Evolutionary conservation across 2,888 invertebrate genomes (phyloP), one percentile per base, ranked within the genome.

Genomic region (Acanthopleura granulata): DNA sequence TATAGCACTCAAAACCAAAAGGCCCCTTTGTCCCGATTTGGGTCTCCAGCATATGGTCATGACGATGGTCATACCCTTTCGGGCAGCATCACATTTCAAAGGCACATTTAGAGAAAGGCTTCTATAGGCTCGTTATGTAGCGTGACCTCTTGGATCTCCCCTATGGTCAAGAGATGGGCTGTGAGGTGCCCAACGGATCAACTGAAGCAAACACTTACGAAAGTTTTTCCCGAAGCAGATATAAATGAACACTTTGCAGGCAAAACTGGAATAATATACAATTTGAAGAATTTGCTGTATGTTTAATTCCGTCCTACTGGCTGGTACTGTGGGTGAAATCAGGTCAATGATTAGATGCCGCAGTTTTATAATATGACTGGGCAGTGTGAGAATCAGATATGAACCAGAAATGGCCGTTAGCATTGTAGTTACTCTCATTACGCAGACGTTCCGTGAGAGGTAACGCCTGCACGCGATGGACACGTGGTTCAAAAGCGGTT

Each of bases 381-480:
- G 85, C 14, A 79, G 81, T 66, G 83, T 81, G 49, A 86, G 76
- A 27, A 85, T 66, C 22, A 86, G 80, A 79, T 81, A 85, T 0
- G 84, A 84, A 22, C 83, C 78, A 0, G 83, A 81, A 66, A 86
- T 85, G n/a, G 84, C 84, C 30, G 83, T 77, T 27, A 86, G 78
- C n/a, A 86, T 82, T 50, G 84, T 61, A 0, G 85, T 85, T 40
- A 86, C 84, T 66, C 83, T 77, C 11, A 85, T 78, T 16, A 86
- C 75, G 62, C 81, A 79, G 57, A 83, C 83, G 29, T 82, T 83
- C 29, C 80, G 82, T 14, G 83, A 81, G 30, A 84, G 75, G 14
- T 77, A 73, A n/a, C 78, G 77, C 18, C 79, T 78, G 12, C 57
- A 57, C 18, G 57, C 57, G 22, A 57, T 3, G 18, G 57, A 57